Percentiles rank a stretch among this genome's conserved stretches.
These are phyloP conservation scores for Linurgus olivaceus DNA, from an alignment of 2,797 vertebrate species.

Conservation along the genomic window DNA sequence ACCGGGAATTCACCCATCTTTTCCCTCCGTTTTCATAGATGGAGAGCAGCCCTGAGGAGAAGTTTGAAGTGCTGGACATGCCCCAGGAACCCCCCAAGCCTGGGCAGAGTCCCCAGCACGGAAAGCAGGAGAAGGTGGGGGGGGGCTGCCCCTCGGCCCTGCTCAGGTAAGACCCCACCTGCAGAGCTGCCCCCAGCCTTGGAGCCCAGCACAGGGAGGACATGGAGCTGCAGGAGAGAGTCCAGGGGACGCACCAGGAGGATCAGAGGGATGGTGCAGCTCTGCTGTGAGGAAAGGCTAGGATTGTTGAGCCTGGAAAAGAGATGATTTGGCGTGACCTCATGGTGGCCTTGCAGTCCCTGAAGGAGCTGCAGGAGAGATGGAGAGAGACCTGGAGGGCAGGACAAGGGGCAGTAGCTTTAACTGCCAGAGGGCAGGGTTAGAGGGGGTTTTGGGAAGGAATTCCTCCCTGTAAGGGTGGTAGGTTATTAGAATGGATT, in stretches of 20 bases:
- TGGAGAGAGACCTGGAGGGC: background rate
- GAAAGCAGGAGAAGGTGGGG: background rate
- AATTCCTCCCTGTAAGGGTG: background rate
- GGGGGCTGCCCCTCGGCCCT: background rate
- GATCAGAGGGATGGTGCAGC: background rate
- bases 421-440: background rate
- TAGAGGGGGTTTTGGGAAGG: background rate
- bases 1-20: accelerated
- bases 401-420: background rate
- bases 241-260: background rate
- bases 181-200: background rate
- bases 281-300: background rate
- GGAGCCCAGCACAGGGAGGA: background rate
- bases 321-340: accelerated
- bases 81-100: background rate
- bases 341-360: accelerated
- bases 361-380: background rate
- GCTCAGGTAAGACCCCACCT: background rate
- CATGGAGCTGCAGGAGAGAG: accelerated
- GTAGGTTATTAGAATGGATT: background rate
- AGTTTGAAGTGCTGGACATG: background rate
- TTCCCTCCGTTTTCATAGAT: accelerated
- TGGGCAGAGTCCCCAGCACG: accelerated
- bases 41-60: background rate
- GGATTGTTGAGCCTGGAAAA: background rate